phyloP scores from a whole-genome alignment of 2,888 invertebrate genomes.

The Leptopilina syphax region DNA sequence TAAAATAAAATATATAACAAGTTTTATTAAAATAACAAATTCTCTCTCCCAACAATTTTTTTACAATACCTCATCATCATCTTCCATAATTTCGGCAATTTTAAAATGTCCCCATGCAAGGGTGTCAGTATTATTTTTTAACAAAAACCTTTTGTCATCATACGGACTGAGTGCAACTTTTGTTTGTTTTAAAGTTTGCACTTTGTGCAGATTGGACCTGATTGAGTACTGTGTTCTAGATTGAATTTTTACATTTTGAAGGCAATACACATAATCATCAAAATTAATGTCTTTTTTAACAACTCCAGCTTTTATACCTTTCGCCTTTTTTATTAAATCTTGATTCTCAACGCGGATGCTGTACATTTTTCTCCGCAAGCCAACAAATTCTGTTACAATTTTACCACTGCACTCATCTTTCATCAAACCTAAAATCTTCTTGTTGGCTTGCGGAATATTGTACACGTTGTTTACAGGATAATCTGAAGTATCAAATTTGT shows the following conservation, averaged over 20 bases:
- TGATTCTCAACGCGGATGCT: background rate
- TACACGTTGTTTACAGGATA: background rate
- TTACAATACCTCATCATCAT: too few relatives aligned
- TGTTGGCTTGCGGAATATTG: background rate
- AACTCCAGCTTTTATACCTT: background rate
- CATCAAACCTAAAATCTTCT: background rate
- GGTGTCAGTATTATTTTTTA: too few relatives aligned
- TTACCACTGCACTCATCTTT: background rate
- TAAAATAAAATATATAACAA: too few relatives aligned
- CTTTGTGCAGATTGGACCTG: background rate
- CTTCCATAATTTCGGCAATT: too few relatives aligned
- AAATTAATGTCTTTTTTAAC: background rate
- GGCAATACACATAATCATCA: background rate
- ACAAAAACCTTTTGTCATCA: too few relatives aligned
- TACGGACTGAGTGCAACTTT: too few relatives aligned
- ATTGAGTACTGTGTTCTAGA: background rate
- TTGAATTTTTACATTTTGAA: background rate
- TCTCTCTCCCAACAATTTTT: too few relatives aligned
- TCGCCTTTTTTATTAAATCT: background rate
- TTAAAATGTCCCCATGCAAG: too few relatives aligned
- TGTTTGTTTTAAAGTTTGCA: too few relatives aligned
- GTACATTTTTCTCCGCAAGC: conserved; percentile 6
- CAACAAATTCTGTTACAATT: conserved; percentile 10
- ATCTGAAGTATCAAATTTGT: background rate
- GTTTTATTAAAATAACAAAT: too few relatives aligned